Conservation (phyloP, 1,140 invertebrate genomes). For the Drosophila miranda region DNA sequence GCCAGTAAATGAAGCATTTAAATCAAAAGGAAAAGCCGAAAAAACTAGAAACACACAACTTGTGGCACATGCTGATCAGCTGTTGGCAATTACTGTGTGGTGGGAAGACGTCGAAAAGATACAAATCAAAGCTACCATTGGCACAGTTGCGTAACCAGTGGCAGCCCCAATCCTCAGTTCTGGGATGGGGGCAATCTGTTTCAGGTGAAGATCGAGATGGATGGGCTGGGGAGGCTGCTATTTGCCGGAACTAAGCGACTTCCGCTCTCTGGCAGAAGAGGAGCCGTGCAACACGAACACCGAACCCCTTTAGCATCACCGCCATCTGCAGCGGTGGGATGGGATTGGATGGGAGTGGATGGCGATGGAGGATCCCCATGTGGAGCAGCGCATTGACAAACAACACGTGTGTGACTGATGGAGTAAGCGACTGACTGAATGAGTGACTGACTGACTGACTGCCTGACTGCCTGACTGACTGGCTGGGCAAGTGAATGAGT, state of each 20-base stretch:
- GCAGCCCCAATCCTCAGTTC: constrained; percentile 6
- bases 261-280: constrained; percentile 45
- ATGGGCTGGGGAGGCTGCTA: constrained; percentile 27
- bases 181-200: constrained; percentile 10
- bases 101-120: constrained; percentile 29
- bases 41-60: constrained; percentile 34
- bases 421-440: constrained; percentile 39
- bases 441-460: constrained; percentile 12
- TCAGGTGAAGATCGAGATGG: constrained; percentile 57
- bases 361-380: constrained; percentile 25
- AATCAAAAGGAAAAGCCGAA: no score
- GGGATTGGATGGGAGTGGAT: not conserved
- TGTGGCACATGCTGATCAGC: constrained; percentile 69
- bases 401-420: constrained; percentile 62
- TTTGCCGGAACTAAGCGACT: constrained; percentile 71
- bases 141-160: constrained; percentile 62
- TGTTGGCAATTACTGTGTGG: constrained; percentile 69
- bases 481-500: constrained; percentile 39
- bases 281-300: constrained; percentile 20
- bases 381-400: constrained; percentile 66
- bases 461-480: constrained; percentile 19
- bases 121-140: constrained; percentile 65
- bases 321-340: constrained; percentile 5
- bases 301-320: constrained; percentile 17
- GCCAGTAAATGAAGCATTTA: not conserved